Percentiles rank a stretch among this genome's conserved stretches.
Evolutionary conservation across 2,888 invertebrate species (phyloP).

Genomic region (Keiferia lycopersicella): DNA sequence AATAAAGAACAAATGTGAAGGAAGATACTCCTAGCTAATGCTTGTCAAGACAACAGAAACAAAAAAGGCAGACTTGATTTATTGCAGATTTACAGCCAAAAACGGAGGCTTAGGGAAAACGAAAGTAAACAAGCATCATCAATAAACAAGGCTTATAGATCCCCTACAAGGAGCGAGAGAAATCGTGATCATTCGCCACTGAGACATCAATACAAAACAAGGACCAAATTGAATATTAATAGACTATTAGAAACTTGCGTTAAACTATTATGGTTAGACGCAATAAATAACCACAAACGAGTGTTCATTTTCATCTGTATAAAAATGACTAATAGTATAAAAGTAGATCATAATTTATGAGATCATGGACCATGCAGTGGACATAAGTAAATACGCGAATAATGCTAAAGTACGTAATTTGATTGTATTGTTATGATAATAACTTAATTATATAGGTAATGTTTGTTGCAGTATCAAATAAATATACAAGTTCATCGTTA

Average conservation of each 20-base stretch:
- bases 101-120: no score
- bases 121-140: not conserved
- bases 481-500: no score
- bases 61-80: slow-evolving; percentile 1
- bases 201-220: slow-evolving; percentile 23
- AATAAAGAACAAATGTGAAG: no score
- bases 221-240: slow-evolving; percentile 32
- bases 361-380: slow-evolving; percentile 40
- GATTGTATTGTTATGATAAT: slow-evolving; percentile 28
- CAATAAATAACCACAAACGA: slow-evolving; percentile 17
- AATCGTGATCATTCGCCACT: slow-evolving; percentile 34
- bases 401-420: slow-evolving; percentile 24
- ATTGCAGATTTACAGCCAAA: not conserved
- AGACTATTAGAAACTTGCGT: not conserved
- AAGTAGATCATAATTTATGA: slow-evolving; percentile 34
- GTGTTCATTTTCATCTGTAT: not conserved
- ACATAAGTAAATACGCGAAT: slow-evolving; percentile 34
- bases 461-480: no score
- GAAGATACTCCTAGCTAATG: not conserved
- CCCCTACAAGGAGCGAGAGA: slow-evolving; percentile 36
- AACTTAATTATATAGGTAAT: not conserved
- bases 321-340: slow-evolving; percentile 27
- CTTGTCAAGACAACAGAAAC: not conserved
- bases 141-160: slow-evolving; percentile 13
- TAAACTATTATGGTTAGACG: not conserved